Percentiles rank a stretch among this genome's conserved stretches.
Evolutionary conservation across 2,113 vertebrate genomes (phyloP).

Genomic region (Phasianus colchicus): DNA sequence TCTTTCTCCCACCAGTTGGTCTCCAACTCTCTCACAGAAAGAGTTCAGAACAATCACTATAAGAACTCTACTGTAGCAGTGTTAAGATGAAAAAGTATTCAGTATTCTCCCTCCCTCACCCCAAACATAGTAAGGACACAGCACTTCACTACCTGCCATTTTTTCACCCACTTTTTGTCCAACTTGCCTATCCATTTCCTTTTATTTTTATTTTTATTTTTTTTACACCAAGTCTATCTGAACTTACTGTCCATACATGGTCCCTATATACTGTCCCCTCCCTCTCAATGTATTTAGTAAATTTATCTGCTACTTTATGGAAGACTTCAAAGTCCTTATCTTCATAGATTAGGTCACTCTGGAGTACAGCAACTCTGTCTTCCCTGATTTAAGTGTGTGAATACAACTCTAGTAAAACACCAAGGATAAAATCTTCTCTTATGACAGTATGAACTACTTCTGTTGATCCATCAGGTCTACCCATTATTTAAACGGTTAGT

Average conservation of each 20-base stretch:
- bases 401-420: not conserved
- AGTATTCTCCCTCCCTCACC: not conserved
- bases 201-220: not conserved
- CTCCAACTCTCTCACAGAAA: slow-evolving; percentile 33
- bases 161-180: not conserved
- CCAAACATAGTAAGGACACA: not conserved
- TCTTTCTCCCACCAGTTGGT: slow-evolving; percentile 45
- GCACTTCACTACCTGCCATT: not conserved
- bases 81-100: slow-evolving; percentile 4
- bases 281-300: not conserved
- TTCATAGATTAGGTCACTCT: not conserved
- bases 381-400: not conserved
- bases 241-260: not conserved
- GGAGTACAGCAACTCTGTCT: not conserved
- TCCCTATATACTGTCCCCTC: not conserved
- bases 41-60: not conserved
- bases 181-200: not conserved
- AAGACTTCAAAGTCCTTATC: not conserved
- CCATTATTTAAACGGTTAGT: not conserved
- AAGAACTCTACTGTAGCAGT: not conserved
- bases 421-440: not conserved
- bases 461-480: not conserved
- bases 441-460: not conserved
- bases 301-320: not conserved
- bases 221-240: not conserved